Evolutionary conservation across 1,140 invertebrate genomes (phyloP).

Genomic region (Neodiprion fabricii): DNA sequence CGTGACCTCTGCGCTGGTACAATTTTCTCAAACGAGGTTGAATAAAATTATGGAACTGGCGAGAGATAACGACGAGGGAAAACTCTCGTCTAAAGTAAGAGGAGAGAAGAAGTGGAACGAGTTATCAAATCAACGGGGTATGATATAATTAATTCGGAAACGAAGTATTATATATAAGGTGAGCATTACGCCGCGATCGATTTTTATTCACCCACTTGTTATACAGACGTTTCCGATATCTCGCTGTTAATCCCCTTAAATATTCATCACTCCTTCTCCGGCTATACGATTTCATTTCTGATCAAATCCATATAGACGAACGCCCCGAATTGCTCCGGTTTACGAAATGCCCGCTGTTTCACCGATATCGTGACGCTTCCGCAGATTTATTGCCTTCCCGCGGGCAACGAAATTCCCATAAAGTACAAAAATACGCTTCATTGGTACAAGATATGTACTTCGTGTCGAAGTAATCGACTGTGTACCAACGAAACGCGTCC

Average conservation of each 20-base stretch:
- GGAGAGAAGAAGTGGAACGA: too few relatives aligned
- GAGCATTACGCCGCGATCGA: not conserved
- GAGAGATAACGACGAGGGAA: constrained; percentile 1
- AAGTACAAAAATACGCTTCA: constrained; percentile 7
- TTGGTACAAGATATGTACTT: not conserved
- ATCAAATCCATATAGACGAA: not conserved
- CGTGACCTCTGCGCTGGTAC: not conserved
- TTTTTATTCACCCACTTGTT: not conserved
- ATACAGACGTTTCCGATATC: not conserved
- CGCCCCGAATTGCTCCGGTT: not conserved
- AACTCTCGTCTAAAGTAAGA: not conserved
- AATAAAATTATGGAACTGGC: not conserved
- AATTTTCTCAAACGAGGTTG: constrained; percentile 2
- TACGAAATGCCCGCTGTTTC: not conserved
- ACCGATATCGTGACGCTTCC: too few relatives aligned
- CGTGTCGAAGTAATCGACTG: not conserved
- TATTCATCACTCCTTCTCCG: not conserved
- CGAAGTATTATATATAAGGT: too few relatives aligned
- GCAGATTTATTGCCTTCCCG: not conserved
- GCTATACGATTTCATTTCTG: not conserved
- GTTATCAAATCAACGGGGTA: too few relatives aligned
- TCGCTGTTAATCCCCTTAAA: not conserved
- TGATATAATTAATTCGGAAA: too few relatives aligned
- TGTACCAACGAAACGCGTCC: not conserved
- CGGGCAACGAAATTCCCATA: constrained; percentile 1